These are phyloP conservation scores for Sipha flava DNA, from an alignment of 1,140 invertebrate species.

Conservation along the genomic window DNA sequence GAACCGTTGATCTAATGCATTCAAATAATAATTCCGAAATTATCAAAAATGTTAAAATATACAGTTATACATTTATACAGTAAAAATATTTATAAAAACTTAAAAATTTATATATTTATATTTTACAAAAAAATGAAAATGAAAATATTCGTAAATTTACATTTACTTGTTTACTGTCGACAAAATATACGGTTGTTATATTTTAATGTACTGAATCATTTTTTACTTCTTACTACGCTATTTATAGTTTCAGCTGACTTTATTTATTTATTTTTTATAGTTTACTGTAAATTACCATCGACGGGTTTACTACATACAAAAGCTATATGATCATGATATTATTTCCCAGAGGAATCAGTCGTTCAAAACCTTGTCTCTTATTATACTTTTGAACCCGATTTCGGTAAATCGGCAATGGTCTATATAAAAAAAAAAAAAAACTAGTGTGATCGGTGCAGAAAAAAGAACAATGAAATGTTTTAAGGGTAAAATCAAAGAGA, in stretches of 20 bases:
- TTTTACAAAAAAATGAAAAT: too few species aligned
- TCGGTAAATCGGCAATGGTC: not conserved
- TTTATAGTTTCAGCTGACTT: not conserved
- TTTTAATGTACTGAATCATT: not conserved
- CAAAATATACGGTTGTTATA: too few species aligned
- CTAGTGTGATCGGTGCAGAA: not conserved
- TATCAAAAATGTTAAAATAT: too few species aligned
- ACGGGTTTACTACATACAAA: conserved; percentile 6
- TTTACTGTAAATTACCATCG: conserved; percentile 7
- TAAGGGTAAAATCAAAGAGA: not conserved
- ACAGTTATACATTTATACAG: too few species aligned
- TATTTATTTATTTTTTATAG: not conserved
- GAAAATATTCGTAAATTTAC: too few species aligned
- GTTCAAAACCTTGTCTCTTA: not conserved
- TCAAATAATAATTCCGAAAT: too few species aligned
- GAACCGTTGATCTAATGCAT: too few species aligned
- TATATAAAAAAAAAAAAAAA: not conserved
- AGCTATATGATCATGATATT: not conserved
- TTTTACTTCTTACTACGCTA: too few species aligned
- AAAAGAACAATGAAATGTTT: not conserved
- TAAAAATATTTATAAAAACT: too few species aligned
- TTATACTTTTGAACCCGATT: conserved; percentile 8
- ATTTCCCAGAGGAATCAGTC: conserved; percentile 4
- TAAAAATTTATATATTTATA: too few species aligned
- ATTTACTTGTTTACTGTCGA: too few species aligned